Evolutionary conservation across 2,797 vertebrate genomes (phyloP), one percentile per base, ranked within the genome.

Genomic region (Amblyopsis hoosieri): DNA sequence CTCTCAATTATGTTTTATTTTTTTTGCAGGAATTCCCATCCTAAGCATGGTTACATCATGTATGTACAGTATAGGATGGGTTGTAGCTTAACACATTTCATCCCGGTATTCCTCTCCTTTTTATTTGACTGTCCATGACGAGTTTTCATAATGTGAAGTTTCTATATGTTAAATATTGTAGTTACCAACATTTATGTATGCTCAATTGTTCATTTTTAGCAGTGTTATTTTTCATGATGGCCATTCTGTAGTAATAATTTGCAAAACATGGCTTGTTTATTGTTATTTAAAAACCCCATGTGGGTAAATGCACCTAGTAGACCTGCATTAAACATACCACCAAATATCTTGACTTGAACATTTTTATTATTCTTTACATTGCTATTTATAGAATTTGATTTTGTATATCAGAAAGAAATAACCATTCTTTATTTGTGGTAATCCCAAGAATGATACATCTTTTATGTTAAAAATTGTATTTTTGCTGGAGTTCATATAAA

Each of bases 381-480:
- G 84, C 86, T 92, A 92, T 92, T 92, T 92, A 91, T 91, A 84
- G 54, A 88, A 87, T 86, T 86, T 84, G 80, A 81, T 90, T 91
- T 87, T 92, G 89, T 91, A 91, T 87, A 91, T 89, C 89, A 84
- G 84, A 90, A 88, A 88, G 70, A 88, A 83, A 86, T 78, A 89
- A 82, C 76, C 45, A 45, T 85, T 86, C 87, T 90, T 90, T 92
- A 91, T 91, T 91, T 89, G 85, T 91, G 88, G 83, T 88, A 85
- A 86, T 85, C 81, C 80, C 84, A 82, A 81, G 79, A 87, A 84
- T 86, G 70, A 90, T 75, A 60, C 85, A 81, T 87, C 76, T 87
- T 75, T 88, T 75, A 88, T 82, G 79, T 90, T 85, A 72, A 87
- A 45, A 85, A 84, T 70, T 91, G 88, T 91, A 87, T 91, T 91